Evolutionary conservation across 2,797 vertebrate species (phyloP).

Genomic region (Hyperoplus immaculatus): DNA sequence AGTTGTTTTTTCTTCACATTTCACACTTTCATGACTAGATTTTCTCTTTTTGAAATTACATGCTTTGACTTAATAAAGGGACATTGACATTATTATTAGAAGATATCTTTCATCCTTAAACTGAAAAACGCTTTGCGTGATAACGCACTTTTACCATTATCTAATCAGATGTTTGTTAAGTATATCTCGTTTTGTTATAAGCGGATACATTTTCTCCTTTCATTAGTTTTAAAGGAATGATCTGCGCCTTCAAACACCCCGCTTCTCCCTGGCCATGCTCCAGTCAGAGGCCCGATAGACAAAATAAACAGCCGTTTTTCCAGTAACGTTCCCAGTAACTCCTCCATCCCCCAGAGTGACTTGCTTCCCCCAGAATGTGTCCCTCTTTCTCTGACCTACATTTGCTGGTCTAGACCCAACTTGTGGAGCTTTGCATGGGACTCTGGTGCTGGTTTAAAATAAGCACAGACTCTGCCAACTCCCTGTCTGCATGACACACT

Average conservation of each 20-base stretch:
- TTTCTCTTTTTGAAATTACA: background rate
- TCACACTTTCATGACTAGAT: no score
- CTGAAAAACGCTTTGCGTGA: background rate
- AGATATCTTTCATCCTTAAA: background rate
- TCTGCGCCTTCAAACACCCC: background rate
- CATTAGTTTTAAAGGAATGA: background rate
- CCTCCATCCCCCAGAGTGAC: slow-evolving; percentile 21
- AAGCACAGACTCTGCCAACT: slow-evolving; percentile 61
- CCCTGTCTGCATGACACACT: slow-evolving; percentile 8
- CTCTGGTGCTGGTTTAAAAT: slow-evolving; percentile 57
- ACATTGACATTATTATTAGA: background rate
- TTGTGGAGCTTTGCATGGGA: slow-evolving; percentile 28
- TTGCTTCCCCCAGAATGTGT: slow-evolving; percentile 26
- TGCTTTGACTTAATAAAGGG: background rate
- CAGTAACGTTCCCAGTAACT: slow-evolving; percentile 56
- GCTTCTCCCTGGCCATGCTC: slow-evolving; percentile 27
- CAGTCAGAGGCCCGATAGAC: slow-evolving; percentile 37
- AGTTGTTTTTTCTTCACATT: background rate
- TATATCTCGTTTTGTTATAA: background rate
- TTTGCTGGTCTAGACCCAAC: slow-evolving; percentile 66
- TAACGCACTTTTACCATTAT: background rate
- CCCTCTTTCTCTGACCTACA: slow-evolving; percentile 76
- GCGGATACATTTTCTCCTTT: background rate
- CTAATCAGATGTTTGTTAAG: background rate
- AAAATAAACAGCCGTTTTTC: slow-evolving; percentile 44